Evolutionary conservation across 2,888 invertebrate genomes (phyloP), one percentile per base, ranked within the genome.

Genomic region (Nasonia oneida): DNA sequence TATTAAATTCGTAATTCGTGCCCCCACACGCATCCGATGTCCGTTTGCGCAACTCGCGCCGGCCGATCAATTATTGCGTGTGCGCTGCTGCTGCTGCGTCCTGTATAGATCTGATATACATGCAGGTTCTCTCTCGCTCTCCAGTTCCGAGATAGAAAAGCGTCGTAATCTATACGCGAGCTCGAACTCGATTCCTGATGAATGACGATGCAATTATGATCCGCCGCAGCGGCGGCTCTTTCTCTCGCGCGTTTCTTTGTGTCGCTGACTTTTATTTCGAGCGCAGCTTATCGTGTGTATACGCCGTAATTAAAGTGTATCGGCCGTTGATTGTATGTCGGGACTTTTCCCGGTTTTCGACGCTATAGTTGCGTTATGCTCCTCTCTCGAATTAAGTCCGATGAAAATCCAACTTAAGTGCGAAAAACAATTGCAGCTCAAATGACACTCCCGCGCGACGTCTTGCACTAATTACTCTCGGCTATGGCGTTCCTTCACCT

Each of bases 161-260:
- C 71, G 42, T 50, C 50, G 76, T 70, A 78, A 81, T 81, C 50
- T 50, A 61, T 50, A 75, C 37, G 47, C 37, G 71, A 4, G 29
- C 67, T 71, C 8, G 71, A n/a, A 33, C 42, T 81, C 89, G 88
- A 90, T 89, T 88, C 87, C 89, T 90, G 90, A 91, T 90, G 91
- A 90, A 91, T 91, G 91, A 91, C 91, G 89, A 85, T 86, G 90
- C 91, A 90, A 90, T 90, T 91, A 90, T 89, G 89, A 88, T 89
- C 89, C 57, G 47, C 37, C 4, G 47, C 47, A 87, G 89, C 29
- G n/a, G 50, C 67, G 67, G 67, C 67, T 67, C 64, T 57, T 33
- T 75, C 71, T 18, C 61, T 39, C 42, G 81, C 42, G 81, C 42
- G 53, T 74, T 57, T 82, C 64, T 82, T 64, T 82, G 75, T 12